Evolutionary conservation across 2,113 vertebrate species (phyloP).

Genomic region (Brachyhypopomus occidentalis): DNA sequence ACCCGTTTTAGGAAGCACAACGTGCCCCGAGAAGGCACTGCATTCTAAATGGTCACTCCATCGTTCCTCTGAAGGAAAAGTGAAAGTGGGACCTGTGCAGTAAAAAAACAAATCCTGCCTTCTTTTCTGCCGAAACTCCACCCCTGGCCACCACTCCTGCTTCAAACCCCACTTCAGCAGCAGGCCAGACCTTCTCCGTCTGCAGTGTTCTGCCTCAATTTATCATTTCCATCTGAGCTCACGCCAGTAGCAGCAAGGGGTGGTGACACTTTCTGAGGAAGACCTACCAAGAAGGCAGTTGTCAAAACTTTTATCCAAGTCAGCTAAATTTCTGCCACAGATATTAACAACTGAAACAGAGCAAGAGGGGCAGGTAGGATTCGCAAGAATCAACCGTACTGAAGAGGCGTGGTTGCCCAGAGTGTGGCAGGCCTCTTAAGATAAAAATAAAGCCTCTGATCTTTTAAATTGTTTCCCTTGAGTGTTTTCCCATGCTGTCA

Average conservation of each 20-base stretch:
- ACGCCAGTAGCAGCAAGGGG: slow-evolving; percentile 54
- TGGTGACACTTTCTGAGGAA: slow-evolving; percentile 44
- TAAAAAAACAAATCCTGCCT: slow-evolving; percentile 44
- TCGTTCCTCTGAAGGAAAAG: slow-evolving; percentile 26
- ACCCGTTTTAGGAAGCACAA: slow-evolving; percentile 71
- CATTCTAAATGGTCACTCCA: slow-evolving; percentile 42
- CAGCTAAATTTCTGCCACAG: slow-evolving; percentile 35
- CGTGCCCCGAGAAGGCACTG: slow-evolving; percentile 36
- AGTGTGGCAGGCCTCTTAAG: slow-evolving; percentile 19
- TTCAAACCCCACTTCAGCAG: background rate
- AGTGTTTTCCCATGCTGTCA: background rate
- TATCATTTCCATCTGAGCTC: slow-evolving; percentile 50
- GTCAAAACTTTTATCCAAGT: slow-evolving; percentile 28
- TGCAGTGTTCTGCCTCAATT: slow-evolving; percentile 41
- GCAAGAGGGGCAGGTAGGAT: slow-evolving; percentile 13
- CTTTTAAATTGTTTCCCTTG: slow-evolving; percentile 3
- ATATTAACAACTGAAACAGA: slow-evolving; percentile 10
- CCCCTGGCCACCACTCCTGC: background rate
- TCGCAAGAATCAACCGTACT: slow-evolving; percentile 22
- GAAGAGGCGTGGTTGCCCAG: background rate
- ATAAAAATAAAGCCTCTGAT: background rate
- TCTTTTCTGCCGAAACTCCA: slow-evolving; percentile 20
- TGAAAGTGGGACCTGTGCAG: slow-evolving; percentile 36
- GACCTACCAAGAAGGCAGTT: slow-evolving; percentile 41
- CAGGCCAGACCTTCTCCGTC: slow-evolving; percentile 22